A percentile compares a stretch with the other conserved stretches of the same genome.
phyloP scores from a whole-genome alignment of 2,888 invertebrate species.

The Cryptus armator region DNA sequence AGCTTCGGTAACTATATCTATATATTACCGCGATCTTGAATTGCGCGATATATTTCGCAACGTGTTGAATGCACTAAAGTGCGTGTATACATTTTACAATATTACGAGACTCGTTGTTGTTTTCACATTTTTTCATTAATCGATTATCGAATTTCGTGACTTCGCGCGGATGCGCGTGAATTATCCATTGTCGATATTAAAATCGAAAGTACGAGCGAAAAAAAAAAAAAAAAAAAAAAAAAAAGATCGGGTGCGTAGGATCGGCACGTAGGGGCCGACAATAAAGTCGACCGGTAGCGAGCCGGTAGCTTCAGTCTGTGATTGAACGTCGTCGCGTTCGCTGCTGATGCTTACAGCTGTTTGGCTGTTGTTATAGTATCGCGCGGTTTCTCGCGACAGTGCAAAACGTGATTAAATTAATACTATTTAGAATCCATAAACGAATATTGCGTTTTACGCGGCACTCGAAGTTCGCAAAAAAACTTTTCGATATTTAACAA shows the following conservation, averaged over 20 bases:
- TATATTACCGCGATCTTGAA: background rate
- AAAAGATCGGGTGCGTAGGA: background rate
- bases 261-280: slow-evolving; percentile 2
- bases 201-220: background rate
- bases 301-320: slow-evolving; percentile 72
- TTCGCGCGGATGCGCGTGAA: background rate
- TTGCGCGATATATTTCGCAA: background rate
- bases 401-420: background rate
- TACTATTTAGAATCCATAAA: background rate
- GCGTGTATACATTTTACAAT: background rate
- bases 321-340: slow-evolving; percentile 70
- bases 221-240: background rate
- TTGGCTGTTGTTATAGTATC: slow-evolving; percentile 15
- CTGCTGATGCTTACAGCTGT: background rate
- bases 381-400: slow-evolving; percentile 43
- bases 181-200: background rate
- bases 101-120: background rate
- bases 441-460: background rate
- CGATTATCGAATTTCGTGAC: background rate
- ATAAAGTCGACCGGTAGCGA: slow-evolving; percentile 48
- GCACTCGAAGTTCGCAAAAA: background rate
- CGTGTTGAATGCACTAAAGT: background rate
- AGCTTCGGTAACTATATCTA: too few relatives aligned
- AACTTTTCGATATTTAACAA: background rate
- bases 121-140: slow-evolving; percentile 5